Percentiles rank a stretch among this genome's conserved stretches.
These are phyloP conservation scores for Marcusenius ussheri DNA, from an alignment of 2,113 vertebrate species.

Conservation along the genomic window DNA sequence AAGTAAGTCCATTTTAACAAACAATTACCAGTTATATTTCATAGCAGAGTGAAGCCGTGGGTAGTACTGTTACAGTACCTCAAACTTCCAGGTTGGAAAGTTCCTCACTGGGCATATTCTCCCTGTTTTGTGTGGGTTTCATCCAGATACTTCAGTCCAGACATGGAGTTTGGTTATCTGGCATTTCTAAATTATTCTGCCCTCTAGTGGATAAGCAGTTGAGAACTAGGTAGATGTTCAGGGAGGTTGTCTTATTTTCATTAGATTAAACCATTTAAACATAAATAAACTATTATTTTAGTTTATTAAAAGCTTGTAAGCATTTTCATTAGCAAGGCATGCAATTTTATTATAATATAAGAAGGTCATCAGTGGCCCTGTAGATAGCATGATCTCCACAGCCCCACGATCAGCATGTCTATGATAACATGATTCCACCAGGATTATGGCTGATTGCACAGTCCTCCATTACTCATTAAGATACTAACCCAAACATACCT, in stretches of 20 bases:
- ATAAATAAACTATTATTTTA: not conserved
- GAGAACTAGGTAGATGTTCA: not conserved
- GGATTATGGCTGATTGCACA: not conserved
- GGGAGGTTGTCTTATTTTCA: not conserved
- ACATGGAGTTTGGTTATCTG: not conserved
- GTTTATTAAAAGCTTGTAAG: not conserved
- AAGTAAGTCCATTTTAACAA: constrained; percentile 64
- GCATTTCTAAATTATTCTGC: not conserved
- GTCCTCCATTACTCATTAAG: not conserved
- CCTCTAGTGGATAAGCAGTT: not conserved
- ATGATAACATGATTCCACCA: not conserved
- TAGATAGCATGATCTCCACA: not conserved
- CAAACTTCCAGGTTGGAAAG: not conserved
- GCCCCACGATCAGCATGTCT: not conserved
- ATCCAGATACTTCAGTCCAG: not conserved
- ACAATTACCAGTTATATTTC: not conserved
- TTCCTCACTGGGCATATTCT: not conserved
- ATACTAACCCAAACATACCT: not conserved
- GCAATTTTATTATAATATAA: not conserved
- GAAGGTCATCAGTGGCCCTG: not conserved
- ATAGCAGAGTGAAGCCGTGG: not conserved
- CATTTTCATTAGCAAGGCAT: not conserved
- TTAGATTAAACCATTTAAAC: not conserved
- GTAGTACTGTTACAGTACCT: not conserved
- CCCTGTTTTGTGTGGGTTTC: not conserved